A percentile compares a stretch with the other conserved stretches of the same genome.
Conservation (phyloP, 2,797 vertebrate species). For the Channallabes apus region DNA sequence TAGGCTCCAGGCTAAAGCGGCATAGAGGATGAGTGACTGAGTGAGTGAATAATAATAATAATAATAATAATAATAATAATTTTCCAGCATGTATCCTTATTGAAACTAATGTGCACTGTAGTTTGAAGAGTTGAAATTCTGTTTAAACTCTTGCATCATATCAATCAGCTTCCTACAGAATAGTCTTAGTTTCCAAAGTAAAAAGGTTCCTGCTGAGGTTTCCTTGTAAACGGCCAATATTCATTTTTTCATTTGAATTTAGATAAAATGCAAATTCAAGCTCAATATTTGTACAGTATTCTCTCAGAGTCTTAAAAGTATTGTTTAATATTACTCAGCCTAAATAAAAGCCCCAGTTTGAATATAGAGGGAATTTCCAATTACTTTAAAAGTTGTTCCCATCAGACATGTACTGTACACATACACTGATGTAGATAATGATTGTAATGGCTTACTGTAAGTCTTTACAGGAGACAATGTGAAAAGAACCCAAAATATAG, state of each 20-base stretch:
- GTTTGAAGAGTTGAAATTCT: neutral
- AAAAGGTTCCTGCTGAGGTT: neutral
- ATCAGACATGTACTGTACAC: slow-evolving; percentile 7
- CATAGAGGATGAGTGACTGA: no score
- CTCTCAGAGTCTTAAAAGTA: neutral
- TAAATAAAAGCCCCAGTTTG: slow-evolving; percentile 8
- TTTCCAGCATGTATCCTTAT: neutral
- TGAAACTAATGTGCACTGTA: neutral
- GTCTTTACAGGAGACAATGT: neutral
- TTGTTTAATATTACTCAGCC: neutral
- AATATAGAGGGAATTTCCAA: slow-evolving; percentile 52
- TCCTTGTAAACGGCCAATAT: neutral
- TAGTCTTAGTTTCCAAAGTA: neutral
- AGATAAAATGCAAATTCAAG: neutral
- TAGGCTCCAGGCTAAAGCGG: no score
- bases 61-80: no score
- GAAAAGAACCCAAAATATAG: neutral
- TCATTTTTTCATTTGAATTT: neutral
- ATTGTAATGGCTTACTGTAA: slow-evolving; percentile 43
- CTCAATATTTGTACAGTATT: neutral
- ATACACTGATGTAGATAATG: neutral
- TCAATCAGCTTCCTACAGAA: neutral
- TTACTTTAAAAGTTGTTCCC: slow-evolving; percentile 47
- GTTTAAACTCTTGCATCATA: neutral
- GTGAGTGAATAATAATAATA: no score